Percentiles rank a stretch among this genome's conserved stretches.
phyloP scores from a whole-genome alignment of 2,888 invertebrate genomes.

The Eulithis prunata region DNA sequence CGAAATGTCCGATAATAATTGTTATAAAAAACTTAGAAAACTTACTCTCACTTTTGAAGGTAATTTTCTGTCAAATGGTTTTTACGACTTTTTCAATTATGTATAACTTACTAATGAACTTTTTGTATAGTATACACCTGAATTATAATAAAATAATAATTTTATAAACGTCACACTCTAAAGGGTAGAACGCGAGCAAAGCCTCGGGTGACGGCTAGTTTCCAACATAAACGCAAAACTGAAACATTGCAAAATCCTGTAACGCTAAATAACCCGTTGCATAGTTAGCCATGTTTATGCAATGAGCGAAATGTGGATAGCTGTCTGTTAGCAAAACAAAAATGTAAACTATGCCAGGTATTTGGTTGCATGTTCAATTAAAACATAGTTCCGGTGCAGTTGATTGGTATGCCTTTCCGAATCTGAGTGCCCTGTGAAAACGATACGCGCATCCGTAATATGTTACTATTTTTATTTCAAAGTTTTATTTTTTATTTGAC shows the following conservation, averaged over 20 bases:
- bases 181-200: too few species aligned
- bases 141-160: too few species aligned
- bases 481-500: too few species aligned
- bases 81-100: too few species aligned
- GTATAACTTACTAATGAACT: too few species aligned
- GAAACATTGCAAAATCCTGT: slow-evolving; percentile 20
- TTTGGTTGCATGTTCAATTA: slow-evolving; percentile 41
- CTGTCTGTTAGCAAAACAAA: slow-evolving; percentile 35
- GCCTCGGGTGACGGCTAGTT: too few species aligned
- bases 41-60: too few species aligned
- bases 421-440: slow-evolving; percentile 29
- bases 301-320: slow-evolving; percentile 26
- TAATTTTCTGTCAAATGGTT: too few species aligned
- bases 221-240: slow-evolving; percentile 11
- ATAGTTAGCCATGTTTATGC: slow-evolving; percentile 26
- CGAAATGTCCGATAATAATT: too few species aligned
- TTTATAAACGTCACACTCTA: too few species aligned
- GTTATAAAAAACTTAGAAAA: too few species aligned
- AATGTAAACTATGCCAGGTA: slow-evolving; percentile 37
- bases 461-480: slow-evolving; percentile 9
- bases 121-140: too few species aligned
- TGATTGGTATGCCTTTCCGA: slow-evolving; percentile 38
- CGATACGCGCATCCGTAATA: slow-evolving; percentile 29
- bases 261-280: slow-evolving; percentile 25
- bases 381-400: slow-evolving; percentile 34